These are phyloP conservation scores for Uromys caudimaculatus DNA, from an alignment of 2,797 vertebrate genomes.

Conservation along the genomic window DNA sequence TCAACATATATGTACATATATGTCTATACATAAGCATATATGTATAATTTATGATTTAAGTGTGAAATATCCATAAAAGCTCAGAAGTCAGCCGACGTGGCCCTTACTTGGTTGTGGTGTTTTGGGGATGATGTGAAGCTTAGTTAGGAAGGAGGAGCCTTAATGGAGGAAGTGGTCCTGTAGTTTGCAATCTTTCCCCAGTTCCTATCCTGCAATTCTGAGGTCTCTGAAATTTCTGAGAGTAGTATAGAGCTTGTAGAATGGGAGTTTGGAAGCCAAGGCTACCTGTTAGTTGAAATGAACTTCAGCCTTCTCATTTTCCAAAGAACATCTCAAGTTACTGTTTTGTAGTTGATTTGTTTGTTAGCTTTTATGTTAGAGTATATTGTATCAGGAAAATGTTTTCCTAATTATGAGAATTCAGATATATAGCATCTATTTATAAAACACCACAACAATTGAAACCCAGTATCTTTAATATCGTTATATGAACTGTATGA, in stretches of 20 bases:
- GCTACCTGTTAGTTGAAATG: not conserved
- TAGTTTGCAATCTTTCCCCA: not conserved
- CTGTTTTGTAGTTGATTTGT: not conserved
- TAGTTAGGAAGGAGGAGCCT: not conserved
- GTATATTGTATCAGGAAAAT: not conserved
- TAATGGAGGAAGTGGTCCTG: not conserved
- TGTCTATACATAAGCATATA: not conserved
- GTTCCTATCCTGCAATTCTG: not conserved
- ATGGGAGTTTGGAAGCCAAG: not conserved
- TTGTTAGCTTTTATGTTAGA: not conserved
- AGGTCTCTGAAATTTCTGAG: not conserved
- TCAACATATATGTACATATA: not conserved
- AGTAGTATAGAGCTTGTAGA: not conserved
- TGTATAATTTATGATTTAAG: not conserved
- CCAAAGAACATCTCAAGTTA: not conserved
- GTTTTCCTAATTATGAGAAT: not conserved
- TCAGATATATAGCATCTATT: not conserved
- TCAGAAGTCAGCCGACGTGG: not conserved
- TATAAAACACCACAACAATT: not conserved
- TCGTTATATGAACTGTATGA: not conserved
- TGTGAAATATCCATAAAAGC: not conserved
- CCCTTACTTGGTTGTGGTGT: rapidly evolving
- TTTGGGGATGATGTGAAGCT: not conserved
- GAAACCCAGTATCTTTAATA: slow-evolving; percentile 28
- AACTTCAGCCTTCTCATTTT: not conserved